phyloP scores from a whole-genome alignment of 2,797 vertebrate species.

The Sebastes kiyomatsui region DNA sequence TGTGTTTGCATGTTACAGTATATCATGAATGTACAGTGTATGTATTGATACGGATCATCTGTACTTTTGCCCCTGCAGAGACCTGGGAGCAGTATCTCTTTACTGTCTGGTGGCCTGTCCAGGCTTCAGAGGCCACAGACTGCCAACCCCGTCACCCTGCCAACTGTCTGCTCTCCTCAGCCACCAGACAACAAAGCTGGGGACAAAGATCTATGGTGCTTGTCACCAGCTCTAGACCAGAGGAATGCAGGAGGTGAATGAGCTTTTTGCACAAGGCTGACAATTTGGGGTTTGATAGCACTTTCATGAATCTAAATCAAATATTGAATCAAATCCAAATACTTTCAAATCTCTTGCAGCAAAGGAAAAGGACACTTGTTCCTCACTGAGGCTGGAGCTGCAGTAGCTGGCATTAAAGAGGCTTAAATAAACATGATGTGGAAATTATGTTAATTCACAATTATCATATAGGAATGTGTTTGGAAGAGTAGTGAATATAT shows the following conservation, averaged over 20 bases:
- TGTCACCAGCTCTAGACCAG: conserved; percentile 33
- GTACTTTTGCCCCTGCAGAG: conserved; percentile 69
- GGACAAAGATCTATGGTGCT: conserved; percentile 26
- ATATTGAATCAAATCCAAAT: conserved; percentile 1
- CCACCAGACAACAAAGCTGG: conserved; percentile 22
- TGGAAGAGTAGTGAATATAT: not conserved
- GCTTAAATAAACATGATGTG: not conserved
- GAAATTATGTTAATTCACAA: not conserved
- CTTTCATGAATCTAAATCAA: conserved; percentile 16
- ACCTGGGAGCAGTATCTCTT: conserved; percentile 78
- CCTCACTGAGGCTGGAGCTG: not conserved
- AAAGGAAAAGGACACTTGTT: not conserved
- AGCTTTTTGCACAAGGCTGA: conserved; percentile 18
- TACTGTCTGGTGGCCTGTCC: conserved; percentile 68
- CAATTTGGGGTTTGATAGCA: conserved; percentile 4
- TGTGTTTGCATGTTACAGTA: not conserved
- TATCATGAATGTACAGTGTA: not conserved
- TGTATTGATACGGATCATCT: not conserved
- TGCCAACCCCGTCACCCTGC: conserved; percentile 66
- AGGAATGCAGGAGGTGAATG: conserved; percentile 51
- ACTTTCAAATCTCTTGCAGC: not conserved
- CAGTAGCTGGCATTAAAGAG: not conserved
- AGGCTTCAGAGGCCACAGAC: conserved; percentile 44
- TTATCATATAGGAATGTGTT: not conserved
- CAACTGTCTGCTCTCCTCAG: conserved; percentile 62